Evolutionary conservation across 35 echinoderm and acorn worm genomes (phyloP), one percentile per base, ranked within the genome.

Genomic region (Apostichopus parvimensis): DNA sequence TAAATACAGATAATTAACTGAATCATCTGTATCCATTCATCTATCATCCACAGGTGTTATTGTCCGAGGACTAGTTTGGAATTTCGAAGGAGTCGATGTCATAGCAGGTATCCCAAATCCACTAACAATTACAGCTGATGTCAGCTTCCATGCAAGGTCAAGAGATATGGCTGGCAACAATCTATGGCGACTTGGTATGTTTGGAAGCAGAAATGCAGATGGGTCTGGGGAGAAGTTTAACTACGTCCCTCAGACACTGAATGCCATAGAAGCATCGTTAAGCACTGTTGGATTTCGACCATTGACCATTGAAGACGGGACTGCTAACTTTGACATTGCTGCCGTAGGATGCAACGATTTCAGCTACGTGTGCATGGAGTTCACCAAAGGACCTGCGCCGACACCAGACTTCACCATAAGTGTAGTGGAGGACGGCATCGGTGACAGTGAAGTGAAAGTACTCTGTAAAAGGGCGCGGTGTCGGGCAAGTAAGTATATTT

Each of bases 281-380:
- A 77, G 23, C 8, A 56, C 95, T 45, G 15, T 54, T 5, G n/a
- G n/a, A 9, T 94, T 79, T 5, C 57, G 80, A 1, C 81, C 85
- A 78, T 73, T 98, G 8, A 22, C 90, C 52, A 92, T 94, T 53
- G 45, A 12, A 8, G 77, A 92, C 10, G 92, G 79, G 58, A 73
- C 57, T 22, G 96, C 94, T 9, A 80, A 94, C 9, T 98, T 95
- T 94, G 94, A 98, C 93, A 94, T 98, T n/a, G 92, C 91, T 82
- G 96, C 94, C 2, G 91, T 98, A 22, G 96, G 96, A n/a, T 98
- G 96, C 90, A 93, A 91, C 59, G 92, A 93, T 56, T 98, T 92
- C 73, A 76, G 68, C 8, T 98, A 92, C 75, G 92, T 90, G 9
- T 98, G 96, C 75, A 91, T 98, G 94, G 96, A 98, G n/a, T 95